Base-by-base conservation (phyloP, 2,113 vertebrate genomes). In the Colinus virginianus region DNA sequence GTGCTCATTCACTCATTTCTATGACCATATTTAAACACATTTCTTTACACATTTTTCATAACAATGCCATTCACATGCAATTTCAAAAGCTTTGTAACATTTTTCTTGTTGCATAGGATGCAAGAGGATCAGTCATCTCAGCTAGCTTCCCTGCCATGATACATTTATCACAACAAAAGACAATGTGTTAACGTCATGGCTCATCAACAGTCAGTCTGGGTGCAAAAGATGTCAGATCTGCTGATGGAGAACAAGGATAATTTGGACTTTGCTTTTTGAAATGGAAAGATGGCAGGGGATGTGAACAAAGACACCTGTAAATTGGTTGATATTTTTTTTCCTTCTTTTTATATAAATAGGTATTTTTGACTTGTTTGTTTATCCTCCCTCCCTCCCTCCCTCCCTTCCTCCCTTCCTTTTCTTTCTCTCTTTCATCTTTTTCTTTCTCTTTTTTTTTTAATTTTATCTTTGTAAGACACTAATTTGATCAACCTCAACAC, bases 131-230 rank as follows among this genome's bases (percentile, higher is more conserved):
- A 18, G 0, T 93, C 95, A 92, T 78, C 91, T 55, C 59, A 88
- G 68, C 71, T 76, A 91, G 88, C 77, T 79, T 91, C 90, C 96
- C 94, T 96, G 94, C 93, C 94, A 96, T 1, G 84, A 97, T 82
- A 58, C 93, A 93, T 96, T 97, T 96, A 92, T 75, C 11, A 82
- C 91, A 95, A 94, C 88, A 95, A 96, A 96, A 97, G 88, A 30
- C 40, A 0, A 77, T 30, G 62, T 80, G 77, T 80, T 94, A 94
- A 70, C 3, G 32, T 96, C 94, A 90, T 8, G 11, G 82, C 88
- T 96, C 78, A 80, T 96, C 96, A 94, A 92, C 96, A 95, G 84
- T 95, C 92, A 96, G 74, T 76, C 84, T 76, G 91, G 76, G 42
- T 91, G 71, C 89, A 95, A 71, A 67, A 83, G 75, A 26, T 95